Conservation (phyloP, 1,140 invertebrate species). For the Calephelis virginiensis region DNA sequence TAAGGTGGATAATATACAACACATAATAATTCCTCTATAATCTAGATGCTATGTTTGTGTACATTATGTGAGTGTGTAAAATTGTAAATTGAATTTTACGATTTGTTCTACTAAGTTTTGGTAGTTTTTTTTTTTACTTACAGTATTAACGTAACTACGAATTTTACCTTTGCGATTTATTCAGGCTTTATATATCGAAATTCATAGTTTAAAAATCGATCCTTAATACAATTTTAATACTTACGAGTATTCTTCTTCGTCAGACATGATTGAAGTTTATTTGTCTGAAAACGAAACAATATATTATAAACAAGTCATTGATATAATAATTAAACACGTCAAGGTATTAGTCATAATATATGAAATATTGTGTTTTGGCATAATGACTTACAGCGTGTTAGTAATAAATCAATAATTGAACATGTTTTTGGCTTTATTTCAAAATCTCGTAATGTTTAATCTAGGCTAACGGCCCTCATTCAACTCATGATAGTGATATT, state of each 20-base stretch:
- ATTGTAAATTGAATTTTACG: background rate
- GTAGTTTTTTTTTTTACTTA: background rate
- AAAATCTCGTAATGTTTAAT: slow-evolving; percentile 1
- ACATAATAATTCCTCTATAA: background rate
- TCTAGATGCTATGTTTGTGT: background rate
- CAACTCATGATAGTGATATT: background rate
- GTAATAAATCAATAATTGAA: background rate
- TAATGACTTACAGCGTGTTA: background rate
- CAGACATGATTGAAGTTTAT: slow-evolving; percentile 83
- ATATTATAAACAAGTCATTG: background rate
- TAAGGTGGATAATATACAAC: background rate
- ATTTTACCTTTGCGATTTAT: background rate
- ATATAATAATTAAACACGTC: slow-evolving; percentile 5
- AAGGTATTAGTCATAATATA: slow-evolving; percentile 5
- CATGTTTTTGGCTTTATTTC: slow-evolving; percentile 1
- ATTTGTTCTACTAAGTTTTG: too few species aligned
- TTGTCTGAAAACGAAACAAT: slow-evolving; percentile 75
- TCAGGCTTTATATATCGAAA: too few species aligned
- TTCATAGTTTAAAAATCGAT: too few species aligned
- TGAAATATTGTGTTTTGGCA: background rate
- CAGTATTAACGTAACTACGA: background rate
- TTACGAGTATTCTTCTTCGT: slow-evolving; percentile 88
- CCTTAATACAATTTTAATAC: slow-evolving; percentile 42
- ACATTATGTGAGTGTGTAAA: background rate
- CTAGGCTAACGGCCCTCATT: background rate